These are phyloP conservation scores for Drosophila willistoni DNA, from an alignment of 1,140 invertebrate genomes.

Conservation along the genomic window DNA sequence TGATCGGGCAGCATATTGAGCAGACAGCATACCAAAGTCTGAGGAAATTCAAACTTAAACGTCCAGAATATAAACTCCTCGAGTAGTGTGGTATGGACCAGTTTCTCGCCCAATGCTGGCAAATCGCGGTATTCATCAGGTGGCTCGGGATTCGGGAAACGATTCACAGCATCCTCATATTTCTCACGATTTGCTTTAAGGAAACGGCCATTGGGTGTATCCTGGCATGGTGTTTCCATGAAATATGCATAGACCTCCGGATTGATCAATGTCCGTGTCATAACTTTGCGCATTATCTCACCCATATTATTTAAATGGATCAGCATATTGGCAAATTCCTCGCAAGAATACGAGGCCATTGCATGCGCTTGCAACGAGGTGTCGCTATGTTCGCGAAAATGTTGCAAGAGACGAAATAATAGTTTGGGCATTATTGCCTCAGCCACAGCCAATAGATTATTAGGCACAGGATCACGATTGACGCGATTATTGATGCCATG, in stretches of 20 bases:
- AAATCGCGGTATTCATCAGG: slow-evolving; percentile 91
- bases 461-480: slow-evolving; percentile 90
- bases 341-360: slow-evolving; percentile 90
- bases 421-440: slow-evolving; percentile 97
- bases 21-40: slow-evolving; percentile 97
- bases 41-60: slow-evolving; percentile 98
- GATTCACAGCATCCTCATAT: slow-evolving; percentile 91
- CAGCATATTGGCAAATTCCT: slow-evolving; percentile 93
- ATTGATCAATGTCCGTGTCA: slow-evolving; percentile 95
- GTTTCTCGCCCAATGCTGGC: slow-evolving; percentile 90
- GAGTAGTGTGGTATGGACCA: slow-evolving; percentile 94
- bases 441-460: slow-evolving; percentile 94
- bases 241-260: slow-evolving; percentile 88
- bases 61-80: slow-evolving; percentile 99
- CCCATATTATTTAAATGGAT: slow-evolving; percentile 97
- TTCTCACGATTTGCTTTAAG: slow-evolving; percentile 89
- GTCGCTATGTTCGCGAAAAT: slow-evolving; percentile 91
- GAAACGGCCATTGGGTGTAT: slow-evolving; percentile 89
- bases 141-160: slow-evolving; percentile 91
- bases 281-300: slow-evolving; percentile 95
- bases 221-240: slow-evolving; percentile 86
- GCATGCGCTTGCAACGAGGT: slow-evolving; percentile 84
- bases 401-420: slow-evolving; percentile 93
- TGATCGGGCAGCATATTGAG: slow-evolving; percentile 97
- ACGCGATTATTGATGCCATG: slow-evolving; percentile 94